Base-by-base conservation (phyloP, 2,888 invertebrate genomes). In the Epinotia ramella region DNA sequence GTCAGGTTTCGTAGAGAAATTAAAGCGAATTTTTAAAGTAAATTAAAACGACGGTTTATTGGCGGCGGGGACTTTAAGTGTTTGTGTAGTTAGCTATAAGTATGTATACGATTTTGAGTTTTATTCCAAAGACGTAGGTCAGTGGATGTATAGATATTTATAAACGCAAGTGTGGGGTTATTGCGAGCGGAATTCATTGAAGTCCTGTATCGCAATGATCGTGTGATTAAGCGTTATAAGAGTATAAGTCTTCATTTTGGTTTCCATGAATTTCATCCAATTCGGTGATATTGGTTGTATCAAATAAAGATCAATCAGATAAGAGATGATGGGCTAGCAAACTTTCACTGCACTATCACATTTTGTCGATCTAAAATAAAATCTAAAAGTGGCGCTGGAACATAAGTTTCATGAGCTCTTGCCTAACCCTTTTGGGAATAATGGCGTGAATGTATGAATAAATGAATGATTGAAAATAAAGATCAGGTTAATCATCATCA, bases 1-100 rank as follows among this genome's bases (percentile, higher is more conserved):
- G 69, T 75, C 70, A 75, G 70, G 60, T 73, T 66, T 73, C 60
- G 67, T 69, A 69, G 69, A 68, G 68, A 67, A 67, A 73, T 65
- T 73, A 68, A 67, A 73, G 65, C 66, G 65, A 53, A 72, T 66
- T 16, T 65, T 65, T 62, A 33, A 75, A 71, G 60, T 71, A 71
- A 76, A 72, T 76, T 71, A 65, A 75, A 57, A 73, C 13, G 53
- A 49, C 57, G 69, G 57, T 74, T 69, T 69, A 64, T 64, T 44
- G 49, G 69, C 71, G 64, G 62, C 40, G 18, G 49, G 40, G 64
- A 64, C 63, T 72, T 63, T 63, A 56, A 64, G 63, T 63, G 64
- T 60, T 69, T 69, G 60, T 59, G 59, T 60, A 6, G 53, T n/a
- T 7, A n/a, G 6, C 53, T 53, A 53, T 53, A 53, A 53, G n/a